Base-by-base conservation (phyloP, 64 coral and sea anemone species). In the Actinia tenebrosa region DNA sequence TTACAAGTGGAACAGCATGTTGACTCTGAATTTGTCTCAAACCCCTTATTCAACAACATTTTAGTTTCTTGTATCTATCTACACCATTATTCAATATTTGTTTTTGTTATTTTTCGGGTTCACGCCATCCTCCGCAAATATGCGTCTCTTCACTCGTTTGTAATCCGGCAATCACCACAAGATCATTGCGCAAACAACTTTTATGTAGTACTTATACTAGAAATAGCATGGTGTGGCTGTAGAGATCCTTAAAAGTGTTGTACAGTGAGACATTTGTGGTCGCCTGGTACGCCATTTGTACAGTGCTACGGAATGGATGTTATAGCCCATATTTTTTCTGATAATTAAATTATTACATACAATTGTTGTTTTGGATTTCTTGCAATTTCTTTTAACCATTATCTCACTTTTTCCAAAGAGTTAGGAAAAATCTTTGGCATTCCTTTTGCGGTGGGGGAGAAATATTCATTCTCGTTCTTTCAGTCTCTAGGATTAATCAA, bases 261-360 rank as follows among this genome's bases (percentile, higher is more conserved):
- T 66, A 66, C 63, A 66, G 63, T 66, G 63, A 66, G 63, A 66
- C n/a, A 30, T 80, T 18, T 80, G 17, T 46, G 50, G 79, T 44
- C 50, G 79, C 50, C 79, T 80, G 42, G 3, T 46, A 53, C 79
- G 79, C 42, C 42, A 84, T 14, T 84, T 84, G 46, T 56, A 84
- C 82, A 84, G 82, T 84, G 53, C 82, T 84, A 84, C 82, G 47
- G 55, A 60, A 27, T 56, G 82, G 46, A 84, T 53, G 46, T 60
- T 16, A 84, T 60, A 64, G 81, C 89, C 89, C 89, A 84, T 90
- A 90, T 90, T 90, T 90, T 50, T 90, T 90, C 82, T 79, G 81
- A 82, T 46, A 83, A 90, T 90, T 90, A 90, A 90, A 90, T 90
- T 90, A 90, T 84, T 90, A 84, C 77, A 79, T 79, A 79, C 14